phyloP scores from a whole-genome alignment of 2,888 invertebrate genomes.

The Pyrrhia umbra region DNA sequence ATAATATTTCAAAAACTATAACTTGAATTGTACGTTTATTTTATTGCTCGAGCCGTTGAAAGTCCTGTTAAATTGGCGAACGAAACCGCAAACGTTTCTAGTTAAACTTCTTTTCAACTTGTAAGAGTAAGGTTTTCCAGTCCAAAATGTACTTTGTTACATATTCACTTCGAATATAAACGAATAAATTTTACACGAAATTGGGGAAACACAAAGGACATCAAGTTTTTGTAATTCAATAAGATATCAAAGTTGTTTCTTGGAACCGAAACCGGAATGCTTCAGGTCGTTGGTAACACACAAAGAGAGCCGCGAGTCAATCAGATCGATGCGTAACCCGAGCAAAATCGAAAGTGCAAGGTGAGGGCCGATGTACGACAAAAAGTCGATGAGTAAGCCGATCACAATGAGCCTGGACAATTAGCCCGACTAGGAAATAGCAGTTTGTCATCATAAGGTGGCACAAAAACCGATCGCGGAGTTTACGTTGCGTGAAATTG shows the following conservation, averaged over 20 bases:
- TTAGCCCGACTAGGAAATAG: constrained; percentile 83
- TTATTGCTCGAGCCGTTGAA: constrained; percentile 18
- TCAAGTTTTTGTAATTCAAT: constrained; percentile 54
- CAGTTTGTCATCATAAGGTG: constrained; percentile 83
- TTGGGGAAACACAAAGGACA: constrained; percentile 62
- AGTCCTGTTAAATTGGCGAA: constrained; percentile 5
- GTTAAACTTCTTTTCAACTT: constrained; percentile 26
- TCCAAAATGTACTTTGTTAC: constrained; percentile 39
- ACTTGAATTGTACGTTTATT: constrained; percentile 33
- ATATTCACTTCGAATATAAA: constrained; percentile 36
- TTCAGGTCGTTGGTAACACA: constrained; percentile 53
- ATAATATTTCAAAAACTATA: constrained; percentile 40
- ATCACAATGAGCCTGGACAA: constrained; percentile 77
- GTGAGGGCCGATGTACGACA: constrained; percentile 76
- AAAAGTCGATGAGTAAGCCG: constrained; percentile 79
- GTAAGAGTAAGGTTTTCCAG: constrained; percentile 29
- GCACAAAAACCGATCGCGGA: constrained; percentile 83
- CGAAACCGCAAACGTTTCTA: constrained; percentile 21
- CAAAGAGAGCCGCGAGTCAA: constrained; percentile 57
- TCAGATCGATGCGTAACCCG: constrained; percentile 66
- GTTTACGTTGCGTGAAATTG: constrained; percentile 89
- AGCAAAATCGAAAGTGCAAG: constrained; percentile 86
- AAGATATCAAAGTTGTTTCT: constrained; percentile 61
- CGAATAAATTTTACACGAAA: constrained; percentile 60
- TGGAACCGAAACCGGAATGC: constrained; percentile 66